Conservation (phyloP, 2,888 invertebrate genomes). For the Acrobasis suavella region DNA sequence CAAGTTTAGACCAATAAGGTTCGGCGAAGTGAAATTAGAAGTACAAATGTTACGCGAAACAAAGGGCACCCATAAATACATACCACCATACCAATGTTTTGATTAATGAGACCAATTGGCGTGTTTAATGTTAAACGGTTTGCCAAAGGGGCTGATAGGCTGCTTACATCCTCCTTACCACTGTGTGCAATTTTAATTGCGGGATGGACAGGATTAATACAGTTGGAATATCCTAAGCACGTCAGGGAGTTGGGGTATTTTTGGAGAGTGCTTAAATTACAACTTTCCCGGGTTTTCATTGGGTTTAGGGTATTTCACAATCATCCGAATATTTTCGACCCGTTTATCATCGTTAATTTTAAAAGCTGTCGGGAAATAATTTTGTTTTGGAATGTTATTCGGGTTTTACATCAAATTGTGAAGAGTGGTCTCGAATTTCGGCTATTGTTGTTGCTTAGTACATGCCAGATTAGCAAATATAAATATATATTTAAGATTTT, state of each 20-base stretch:
- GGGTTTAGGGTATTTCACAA: not conserved
- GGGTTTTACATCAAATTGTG: too few relatives aligned
- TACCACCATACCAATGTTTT: not conserved
- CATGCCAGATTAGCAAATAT: not conserved
- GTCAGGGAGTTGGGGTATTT: not conserved
- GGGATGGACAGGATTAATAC: constrained; percentile 2
- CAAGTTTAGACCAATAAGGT: too few relatives aligned
- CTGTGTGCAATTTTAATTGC: not conserved
- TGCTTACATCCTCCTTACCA: not conserved
- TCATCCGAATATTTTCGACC: not conserved
- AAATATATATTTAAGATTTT: not conserved
- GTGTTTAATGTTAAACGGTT: not conserved
- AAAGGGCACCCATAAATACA: too few relatives aligned
- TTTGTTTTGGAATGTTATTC: too few relatives aligned
- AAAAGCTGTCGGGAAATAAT: too few relatives aligned
- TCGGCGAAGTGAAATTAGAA: too few relatives aligned
- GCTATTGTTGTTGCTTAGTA: too few relatives aligned
- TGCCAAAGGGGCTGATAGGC: not conserved
- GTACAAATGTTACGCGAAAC: too few relatives aligned
- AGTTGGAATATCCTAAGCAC: not conserved
- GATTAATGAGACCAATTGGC: not conserved
- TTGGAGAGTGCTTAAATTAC: constrained; percentile 2
- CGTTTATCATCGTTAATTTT: too few relatives aligned
- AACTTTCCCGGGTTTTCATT: not conserved
- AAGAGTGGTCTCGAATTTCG: too few relatives aligned